Percentiles rank a stretch among this genome's conserved stretches.
These are phyloP conservation scores for Kryptopterus vitreolus DNA, from an alignment of 2,797 vertebrate species.

Conservation along the genomic window DNA sequence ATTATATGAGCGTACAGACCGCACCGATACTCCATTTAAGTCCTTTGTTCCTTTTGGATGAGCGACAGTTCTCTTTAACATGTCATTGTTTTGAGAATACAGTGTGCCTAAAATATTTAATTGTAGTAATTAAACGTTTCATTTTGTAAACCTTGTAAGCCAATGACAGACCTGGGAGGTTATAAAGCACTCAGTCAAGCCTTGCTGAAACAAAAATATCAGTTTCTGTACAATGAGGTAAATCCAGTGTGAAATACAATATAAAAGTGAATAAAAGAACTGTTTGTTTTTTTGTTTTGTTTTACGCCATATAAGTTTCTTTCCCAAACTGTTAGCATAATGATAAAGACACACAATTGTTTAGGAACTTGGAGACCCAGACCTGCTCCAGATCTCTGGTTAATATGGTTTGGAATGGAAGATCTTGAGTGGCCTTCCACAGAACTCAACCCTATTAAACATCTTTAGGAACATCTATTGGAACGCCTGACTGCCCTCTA, in stretches of 20 bases:
- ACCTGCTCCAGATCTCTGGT: no score
- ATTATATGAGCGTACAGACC: neutral
- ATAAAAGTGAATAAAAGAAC: neutral
- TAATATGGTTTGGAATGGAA: no score
- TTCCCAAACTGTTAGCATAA: no score
- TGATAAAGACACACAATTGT: no score
- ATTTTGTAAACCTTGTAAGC: neutral
- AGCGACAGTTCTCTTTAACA: neutral
- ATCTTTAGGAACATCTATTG: no score
- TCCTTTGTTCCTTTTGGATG: neutral
- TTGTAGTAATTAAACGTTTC: constrained; percentile 15
- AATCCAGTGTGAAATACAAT: no score
- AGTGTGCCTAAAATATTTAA: neutral
- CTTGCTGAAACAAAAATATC: neutral
- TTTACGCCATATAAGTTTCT: no score
- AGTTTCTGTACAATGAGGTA: neutral
- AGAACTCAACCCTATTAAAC: no score
- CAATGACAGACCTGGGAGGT: neutral
- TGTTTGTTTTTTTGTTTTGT: no score
- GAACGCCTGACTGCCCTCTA: no score
- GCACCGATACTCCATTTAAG: neutral
- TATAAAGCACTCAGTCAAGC: neutral
- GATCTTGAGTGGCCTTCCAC: no score
- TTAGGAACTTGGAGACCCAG: no score
- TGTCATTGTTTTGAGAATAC: neutral